Evolutionary conservation across 2,797 vertebrate species (phyloP).

Genomic region (Smutsia gigantea): DNA sequence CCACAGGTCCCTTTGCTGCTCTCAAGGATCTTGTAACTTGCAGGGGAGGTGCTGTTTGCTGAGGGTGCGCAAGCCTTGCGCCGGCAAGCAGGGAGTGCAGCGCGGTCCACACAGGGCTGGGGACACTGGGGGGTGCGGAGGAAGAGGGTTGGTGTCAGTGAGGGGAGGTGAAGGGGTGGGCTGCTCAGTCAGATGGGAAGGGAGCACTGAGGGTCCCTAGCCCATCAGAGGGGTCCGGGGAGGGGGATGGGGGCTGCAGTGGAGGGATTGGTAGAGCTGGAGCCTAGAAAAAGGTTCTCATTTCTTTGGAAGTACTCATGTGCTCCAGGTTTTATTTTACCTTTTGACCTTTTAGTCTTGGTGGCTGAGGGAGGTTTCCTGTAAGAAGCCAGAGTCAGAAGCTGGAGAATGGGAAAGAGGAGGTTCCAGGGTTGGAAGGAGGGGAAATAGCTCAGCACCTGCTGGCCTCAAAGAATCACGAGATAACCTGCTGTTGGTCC

Average conservation of each 20-base stretch:
- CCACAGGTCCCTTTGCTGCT: not conserved
- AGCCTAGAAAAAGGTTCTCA: not conserved
- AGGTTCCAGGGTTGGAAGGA: not conserved
- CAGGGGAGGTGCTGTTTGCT: not conserved
- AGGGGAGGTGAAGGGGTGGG: not conserved
- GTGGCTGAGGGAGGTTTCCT: not conserved
- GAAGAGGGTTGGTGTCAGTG: not conserved
- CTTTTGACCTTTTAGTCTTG: not conserved
- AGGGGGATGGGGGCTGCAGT: not conserved
- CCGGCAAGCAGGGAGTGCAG: not conserved
- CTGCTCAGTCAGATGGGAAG: not conserved
- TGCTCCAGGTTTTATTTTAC: not conserved
- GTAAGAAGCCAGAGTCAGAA: not conserved
- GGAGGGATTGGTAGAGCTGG: not conserved
- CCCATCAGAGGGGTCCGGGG: not conserved
- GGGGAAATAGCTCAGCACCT: not conserved
- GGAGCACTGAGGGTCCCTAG: not conserved
- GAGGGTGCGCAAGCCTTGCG: not conserved
- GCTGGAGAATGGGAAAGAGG: not conserved
- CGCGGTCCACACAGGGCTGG: not conserved
- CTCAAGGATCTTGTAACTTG: not conserved
- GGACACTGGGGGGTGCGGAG: not conserved
- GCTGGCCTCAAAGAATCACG: not conserved
- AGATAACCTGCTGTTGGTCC: not conserved
- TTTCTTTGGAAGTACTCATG: not conserved